Evolutionary conservation across 2,113 vertebrate genomes (phyloP), one percentile per base, ranked within the genome.

Genomic region (Cinclus mexicanus): DNA sequence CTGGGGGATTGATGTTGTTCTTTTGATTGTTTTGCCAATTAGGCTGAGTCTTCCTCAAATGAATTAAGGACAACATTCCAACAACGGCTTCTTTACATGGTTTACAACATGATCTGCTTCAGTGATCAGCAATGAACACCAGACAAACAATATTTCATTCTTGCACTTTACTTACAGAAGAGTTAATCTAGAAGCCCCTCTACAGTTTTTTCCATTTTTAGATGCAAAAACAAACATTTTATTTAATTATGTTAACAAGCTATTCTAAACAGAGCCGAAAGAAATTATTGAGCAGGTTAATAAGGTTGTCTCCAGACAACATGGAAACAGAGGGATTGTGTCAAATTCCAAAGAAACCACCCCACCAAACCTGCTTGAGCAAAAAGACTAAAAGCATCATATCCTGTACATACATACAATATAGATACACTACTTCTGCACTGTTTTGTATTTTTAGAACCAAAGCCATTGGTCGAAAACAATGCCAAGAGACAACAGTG

Each of bases 51-150:
- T 91, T 90, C 57, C 49, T 41, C 65, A 71, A 42, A 70, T 71
- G 82, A 89, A 82, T 94, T 50, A 90, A 87, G 25, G 65, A 22
- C 61, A 93, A 14, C 31, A 65, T 41, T 87, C 78, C 83, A 89
- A 57, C 46, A 93, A 37, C 33, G 74, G 83, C 31, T 86, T 39
- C 74, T 87, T 82, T 64, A 37, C 5, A 3, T 59, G 65, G n/a
- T 41, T 42, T 61, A 37, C n/a, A 68, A 52, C 89, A 68, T 14
- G 18, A 31, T 63, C 69, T 76, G 57, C 89, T 69, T 81, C 80
- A 82, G 72, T 3, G 41, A 83, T 19, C 57, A 41, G 31, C 78
- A 53, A 39, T 1, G n/a, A 69, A 47, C 33, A n/a, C 25, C 4
- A 6, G 42, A 25, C 60, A 84, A 59, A 6, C 72, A 76, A 12